phyloP scores from a whole-genome alignment of 2,113 vertebrate genomes.

The Otocyon megalotis region DNA sequence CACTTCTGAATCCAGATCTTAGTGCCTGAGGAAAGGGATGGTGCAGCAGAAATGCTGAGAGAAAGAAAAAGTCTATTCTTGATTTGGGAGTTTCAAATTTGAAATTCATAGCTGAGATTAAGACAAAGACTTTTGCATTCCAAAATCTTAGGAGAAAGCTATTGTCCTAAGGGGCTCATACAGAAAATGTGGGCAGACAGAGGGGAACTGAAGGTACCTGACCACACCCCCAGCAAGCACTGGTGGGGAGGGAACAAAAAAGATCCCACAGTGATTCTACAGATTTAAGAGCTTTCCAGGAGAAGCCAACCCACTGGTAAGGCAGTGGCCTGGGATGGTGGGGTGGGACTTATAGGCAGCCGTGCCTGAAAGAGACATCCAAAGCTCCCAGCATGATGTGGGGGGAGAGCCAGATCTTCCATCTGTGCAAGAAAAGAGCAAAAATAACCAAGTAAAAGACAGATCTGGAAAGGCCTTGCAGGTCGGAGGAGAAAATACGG shows the following conservation, averaged over 20 bases:
- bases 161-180: background rate
- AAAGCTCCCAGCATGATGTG: background rate
- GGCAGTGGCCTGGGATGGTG: too few relatives aligned
- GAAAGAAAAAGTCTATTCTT: constrained; percentile 56
- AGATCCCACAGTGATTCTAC: background rate
- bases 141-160: background rate
- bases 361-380: background rate
- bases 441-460: background rate
- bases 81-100: constrained; percentile 21
- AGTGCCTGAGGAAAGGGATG: background rate
- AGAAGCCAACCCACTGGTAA: background rate
- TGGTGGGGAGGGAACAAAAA: background rate
- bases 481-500: background rate
- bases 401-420: background rate
- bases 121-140: constrained; percentile 11
- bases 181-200: background rate
- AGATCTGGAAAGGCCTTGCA: background rate
- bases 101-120: constrained; percentile 48
- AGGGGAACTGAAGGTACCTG: background rate
- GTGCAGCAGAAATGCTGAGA: constrained; percentile 5
- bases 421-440: background rate
- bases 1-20: constrained; percentile 26
- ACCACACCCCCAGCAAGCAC: background rate
- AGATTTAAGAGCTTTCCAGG: background rate
- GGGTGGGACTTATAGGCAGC: background rate